A percentile compares a stretch with the other conserved stretches of the same genome.
phyloP scores from a whole-genome alignment of 2,888 invertebrate genomes.

The Agrochola macilenta region DNA sequence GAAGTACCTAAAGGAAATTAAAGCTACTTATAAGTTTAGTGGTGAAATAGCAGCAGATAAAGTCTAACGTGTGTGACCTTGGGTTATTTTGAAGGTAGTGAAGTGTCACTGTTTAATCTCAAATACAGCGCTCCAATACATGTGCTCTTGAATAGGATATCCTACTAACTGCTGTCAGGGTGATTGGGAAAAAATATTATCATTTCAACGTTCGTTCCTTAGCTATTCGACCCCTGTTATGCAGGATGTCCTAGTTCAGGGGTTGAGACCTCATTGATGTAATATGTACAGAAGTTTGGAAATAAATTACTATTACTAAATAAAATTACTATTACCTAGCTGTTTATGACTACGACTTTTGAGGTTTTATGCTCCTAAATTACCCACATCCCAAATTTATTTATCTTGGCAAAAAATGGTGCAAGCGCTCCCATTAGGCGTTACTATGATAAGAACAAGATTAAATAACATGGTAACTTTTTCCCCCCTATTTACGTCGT shows the following conservation, averaged over 20 bases:
- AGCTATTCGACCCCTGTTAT: too few relatives aligned
- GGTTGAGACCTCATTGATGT: too few relatives aligned
- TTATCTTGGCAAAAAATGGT: too few relatives aligned
- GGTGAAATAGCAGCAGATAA: background rate
- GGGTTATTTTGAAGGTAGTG: background rate
- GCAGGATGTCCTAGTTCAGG: too few relatives aligned
- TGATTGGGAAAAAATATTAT: background rate
- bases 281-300: too few relatives aligned
- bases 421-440: background rate
- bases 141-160: too few relatives aligned
- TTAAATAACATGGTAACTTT: background rate
- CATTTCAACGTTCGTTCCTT: background rate
- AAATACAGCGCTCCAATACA: too few relatives aligned
- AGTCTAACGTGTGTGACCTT: too few relatives aligned
- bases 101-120: too few relatives aligned
- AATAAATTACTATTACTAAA: too few relatives aligned
- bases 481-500: background rate
- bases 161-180: background rate
- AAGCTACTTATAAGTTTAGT: background rate
- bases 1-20: background rate
- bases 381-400: background rate
- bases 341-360: background rate
- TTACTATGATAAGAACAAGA: background rate
- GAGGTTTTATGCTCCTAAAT: background rate
- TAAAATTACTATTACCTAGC: background rate